Evolutionary conservation across 2,888 invertebrate genomes (phyloP).

Genomic region (Drosophila infuscata): DNA sequence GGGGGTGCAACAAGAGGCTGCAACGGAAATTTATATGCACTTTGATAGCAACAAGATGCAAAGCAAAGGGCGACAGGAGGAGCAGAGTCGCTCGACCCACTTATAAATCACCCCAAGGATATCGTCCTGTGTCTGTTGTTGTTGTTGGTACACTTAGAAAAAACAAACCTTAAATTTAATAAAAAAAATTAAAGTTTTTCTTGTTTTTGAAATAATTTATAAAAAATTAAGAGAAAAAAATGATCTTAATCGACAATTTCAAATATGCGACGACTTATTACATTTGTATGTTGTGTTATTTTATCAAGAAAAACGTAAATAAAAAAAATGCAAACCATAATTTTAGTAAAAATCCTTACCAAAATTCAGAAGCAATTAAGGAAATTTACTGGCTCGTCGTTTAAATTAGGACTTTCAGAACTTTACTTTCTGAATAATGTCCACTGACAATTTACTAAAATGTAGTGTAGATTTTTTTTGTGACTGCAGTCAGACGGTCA

Average conservation of each 20-base stretch:
- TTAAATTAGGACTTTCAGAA: too few relatives aligned
- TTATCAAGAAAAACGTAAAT: too few relatives aligned
- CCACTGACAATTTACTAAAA: not conserved
- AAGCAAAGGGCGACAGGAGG: slow-evolving; percentile 30
- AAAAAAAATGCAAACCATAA: too few relatives aligned
- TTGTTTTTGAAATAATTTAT: not conserved
- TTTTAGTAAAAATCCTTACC: too few relatives aligned
- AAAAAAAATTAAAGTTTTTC: not conserved
- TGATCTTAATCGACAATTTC: too few relatives aligned
- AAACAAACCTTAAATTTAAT: not conserved
- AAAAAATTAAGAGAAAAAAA: not conserved
- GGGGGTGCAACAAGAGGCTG: not conserved
- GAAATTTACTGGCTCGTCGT: too few relatives aligned
- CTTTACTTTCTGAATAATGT: not conserved
- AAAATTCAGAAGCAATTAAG: too few relatives aligned
- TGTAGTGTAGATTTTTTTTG: not conserved
- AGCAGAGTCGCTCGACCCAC: slow-evolving; percentile 20
- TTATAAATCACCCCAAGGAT: slow-evolving; percentile 71
- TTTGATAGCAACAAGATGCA: slow-evolving; percentile 80
- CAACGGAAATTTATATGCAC: slow-evolving; percentile 74
- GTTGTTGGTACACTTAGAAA: slow-evolving; percentile 3
- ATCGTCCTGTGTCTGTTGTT: slow-evolving; percentile 30
- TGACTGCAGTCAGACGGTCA: not conserved
- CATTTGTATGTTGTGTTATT: too few relatives aligned
- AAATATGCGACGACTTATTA: too few relatives aligned